Evolutionary conservation across 2,888 invertebrate genomes (phyloP), one percentile per base, ranked within the genome.

Genomic region (Tachystola acroxantha): DNA sequence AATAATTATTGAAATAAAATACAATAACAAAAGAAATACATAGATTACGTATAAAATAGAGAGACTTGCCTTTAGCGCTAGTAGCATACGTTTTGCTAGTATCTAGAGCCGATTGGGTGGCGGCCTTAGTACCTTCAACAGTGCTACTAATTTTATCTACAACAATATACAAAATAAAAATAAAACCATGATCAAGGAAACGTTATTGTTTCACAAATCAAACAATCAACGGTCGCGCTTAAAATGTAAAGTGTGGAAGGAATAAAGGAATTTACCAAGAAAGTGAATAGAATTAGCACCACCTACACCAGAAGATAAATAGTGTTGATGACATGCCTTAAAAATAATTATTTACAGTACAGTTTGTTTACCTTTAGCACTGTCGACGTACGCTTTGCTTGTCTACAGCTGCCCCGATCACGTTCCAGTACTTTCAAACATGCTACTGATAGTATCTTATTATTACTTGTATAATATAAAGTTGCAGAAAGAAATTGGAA

Each of bases 401-500:
- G 25, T 74, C 71, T 14, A 72, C 48, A 34, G 71, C 68, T 19
- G 67, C 57, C 36, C 67, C 44, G 2, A 65, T 64, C 11, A 59
- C 53, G 34, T 56, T 56, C 53, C 70, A 34, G 71, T 69, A 46
- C 59, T 58, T 30, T 73, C 70, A 33, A 66, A 64, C 33, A 69
- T 64, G 37, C 53, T 68, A 62, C 53, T 58, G 40, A 66, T 50
- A 45, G 62, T 57, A 64, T 75, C 74, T n/a, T 78, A 69, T 46
- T 63, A n/a, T 64, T 46, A 45, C 6, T 16, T 24, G 24, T 24
- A n/a, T 24, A 24, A 24, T n/a, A 9, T 24, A 24, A 3, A 24
- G 24, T 24, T n/a, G n/a, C n/a, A 24, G 24, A 24, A n/a, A n/a
- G n/a, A 24, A n/a, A n/a, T 6, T 3, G 6, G 3, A 16, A 16